Percentiles rank a stretch among this genome's conserved stretches.
These are phyloP conservation scores for Rotaria socialis DNA, from an alignment of 2,888 invertebrate genomes.

Conservation along the genomic window DNA sequence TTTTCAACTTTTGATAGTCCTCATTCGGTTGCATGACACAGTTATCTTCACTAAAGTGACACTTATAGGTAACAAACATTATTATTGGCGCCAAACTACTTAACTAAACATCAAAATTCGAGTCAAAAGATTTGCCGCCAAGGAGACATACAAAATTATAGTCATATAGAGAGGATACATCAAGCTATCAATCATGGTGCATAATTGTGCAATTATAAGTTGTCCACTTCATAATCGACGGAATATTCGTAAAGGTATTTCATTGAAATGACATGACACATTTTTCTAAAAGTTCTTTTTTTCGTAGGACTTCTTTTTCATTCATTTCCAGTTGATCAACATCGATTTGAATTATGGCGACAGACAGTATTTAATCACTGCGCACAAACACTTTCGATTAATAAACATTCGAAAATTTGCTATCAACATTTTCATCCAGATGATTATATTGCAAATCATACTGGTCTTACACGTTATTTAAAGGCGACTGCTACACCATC, in stretches of 20 bases:
- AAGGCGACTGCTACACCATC: neutral
- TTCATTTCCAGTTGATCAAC: conserved; percentile 27
- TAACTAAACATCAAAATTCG: neutral
- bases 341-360: conserved; percentile 4
- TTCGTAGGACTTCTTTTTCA: neutral
- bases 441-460: conserved; percentile 1
- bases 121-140: neutral
- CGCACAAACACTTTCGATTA: neutral
- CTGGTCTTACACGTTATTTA: conserved; percentile 2
- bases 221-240: conserved; percentile 23
- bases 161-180: neutral
- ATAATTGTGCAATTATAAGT: conserved; percentile 17
- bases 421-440: conserved; percentile 14
- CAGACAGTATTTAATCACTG: conserved; percentile 5
- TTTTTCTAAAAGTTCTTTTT: neutral
- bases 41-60: neutral
- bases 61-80: neutral
- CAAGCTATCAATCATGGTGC: neutral
- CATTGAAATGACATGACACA: too few species aligned
- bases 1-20: too few species aligned
- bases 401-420: conserved; percentile 19
- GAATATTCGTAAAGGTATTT: conserved; percentile 14
- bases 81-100: neutral
- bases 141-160: neutral
- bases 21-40: too few species aligned